Conservation (phyloP, 2,888 invertebrate genomes). For the Helleia helle region DNA sequence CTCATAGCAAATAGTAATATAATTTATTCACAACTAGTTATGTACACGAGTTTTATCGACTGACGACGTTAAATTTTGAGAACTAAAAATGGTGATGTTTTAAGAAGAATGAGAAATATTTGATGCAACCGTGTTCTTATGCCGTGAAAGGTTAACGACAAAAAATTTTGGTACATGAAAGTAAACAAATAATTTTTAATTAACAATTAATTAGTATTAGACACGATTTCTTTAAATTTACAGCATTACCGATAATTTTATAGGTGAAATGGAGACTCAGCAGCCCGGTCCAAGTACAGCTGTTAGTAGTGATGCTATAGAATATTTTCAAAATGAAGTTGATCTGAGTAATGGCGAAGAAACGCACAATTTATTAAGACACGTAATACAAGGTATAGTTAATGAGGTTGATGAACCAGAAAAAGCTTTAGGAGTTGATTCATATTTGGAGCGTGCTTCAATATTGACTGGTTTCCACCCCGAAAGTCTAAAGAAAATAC, state of each 20-base stretch:
- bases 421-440: not conserved
- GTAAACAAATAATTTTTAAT: no score
- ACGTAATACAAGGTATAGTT: conserved; percentile 6
- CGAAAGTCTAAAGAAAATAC: not conserved
- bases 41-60: not conserved
- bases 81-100: no score
- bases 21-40: not conserved
- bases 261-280: not conserved
- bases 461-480: not conserved
- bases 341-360: conserved; percentile 11
- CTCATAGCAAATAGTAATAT: not conserved
- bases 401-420: conserved; percentile 2
- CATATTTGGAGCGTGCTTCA: not conserved
- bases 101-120: no score
- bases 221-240: no score
- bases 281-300: not conserved
- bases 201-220: no score
- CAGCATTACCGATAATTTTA: no score
- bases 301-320: not conserved
- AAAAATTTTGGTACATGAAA: no score
- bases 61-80: not conserved
- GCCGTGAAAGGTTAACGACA: no score
- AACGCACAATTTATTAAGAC: conserved; percentile 12
- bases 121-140: no score
- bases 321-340: not conserved